A percentile compares a stretch with the other conserved stretches of the same genome.
Evolutionary conservation across 1,140 invertebrate species (phyloP).

Genomic region (Tetraneura akinire): DNA sequence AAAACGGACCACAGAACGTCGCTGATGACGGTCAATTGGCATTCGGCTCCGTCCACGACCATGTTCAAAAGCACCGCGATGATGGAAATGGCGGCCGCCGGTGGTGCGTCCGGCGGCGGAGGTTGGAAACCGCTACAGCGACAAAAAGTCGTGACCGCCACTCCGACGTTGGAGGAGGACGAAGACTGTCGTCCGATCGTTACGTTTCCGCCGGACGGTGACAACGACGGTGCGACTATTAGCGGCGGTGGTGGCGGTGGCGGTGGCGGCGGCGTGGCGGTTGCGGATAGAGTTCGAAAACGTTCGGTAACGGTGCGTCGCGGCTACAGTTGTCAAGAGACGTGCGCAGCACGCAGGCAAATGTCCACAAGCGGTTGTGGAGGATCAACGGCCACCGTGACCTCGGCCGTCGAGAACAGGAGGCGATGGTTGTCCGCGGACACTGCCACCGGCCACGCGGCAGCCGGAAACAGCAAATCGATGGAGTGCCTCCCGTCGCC

Average conservation of each 20-base stretch:
- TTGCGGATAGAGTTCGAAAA: neutral
- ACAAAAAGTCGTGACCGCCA: constrained; percentile 12
- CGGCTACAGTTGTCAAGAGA: constrained; percentile 29
- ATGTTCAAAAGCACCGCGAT: neutral
- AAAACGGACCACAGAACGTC: neutral
- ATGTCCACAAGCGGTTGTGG: neutral
- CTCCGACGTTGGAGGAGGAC: constrained; percentile 13
- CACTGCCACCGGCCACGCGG: constrained; percentile 55
- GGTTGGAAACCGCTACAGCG: constrained; percentile 3
- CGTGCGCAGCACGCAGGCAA: neutral
- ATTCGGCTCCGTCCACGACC: neutral
- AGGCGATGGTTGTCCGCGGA: constrained; percentile 64
- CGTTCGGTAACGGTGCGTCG: constrained; percentile 12
- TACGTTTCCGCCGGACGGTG: neutral
- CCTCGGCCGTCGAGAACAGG: constrained; percentile 37
- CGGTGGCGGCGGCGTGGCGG: neutral
- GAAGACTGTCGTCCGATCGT: neutral
- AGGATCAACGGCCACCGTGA: neutral
- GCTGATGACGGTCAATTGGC: neutral
- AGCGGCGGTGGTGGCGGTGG: neutral
- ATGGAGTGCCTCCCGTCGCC: constrained; percentile 65
- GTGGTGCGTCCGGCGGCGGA: neutral
- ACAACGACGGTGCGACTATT: no score
- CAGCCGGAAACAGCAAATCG: constrained; percentile 67
- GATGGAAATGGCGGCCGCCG: neutral